A percentile compares a stretch with the other conserved stretches of the same genome.
Conservation (phyloP, 2,797 vertebrate genomes). For the Rhabdomys pumilio region DNA sequence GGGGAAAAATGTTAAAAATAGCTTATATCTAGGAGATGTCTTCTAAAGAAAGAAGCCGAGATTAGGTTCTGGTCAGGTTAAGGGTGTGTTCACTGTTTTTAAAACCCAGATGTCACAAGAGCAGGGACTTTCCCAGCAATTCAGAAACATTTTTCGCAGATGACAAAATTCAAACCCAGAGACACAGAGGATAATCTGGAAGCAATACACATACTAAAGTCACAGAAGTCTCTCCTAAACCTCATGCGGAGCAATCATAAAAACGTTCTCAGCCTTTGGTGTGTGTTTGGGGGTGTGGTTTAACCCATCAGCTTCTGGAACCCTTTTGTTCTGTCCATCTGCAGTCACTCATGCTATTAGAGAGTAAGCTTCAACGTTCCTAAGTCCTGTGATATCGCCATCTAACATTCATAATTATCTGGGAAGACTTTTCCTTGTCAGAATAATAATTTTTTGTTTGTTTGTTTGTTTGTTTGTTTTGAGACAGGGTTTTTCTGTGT, state of each 20-base stretch:
- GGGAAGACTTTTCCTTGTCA: slow-evolving; percentile 28
- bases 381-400: background rate
- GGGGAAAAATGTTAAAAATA: slow-evolving; percentile 35
- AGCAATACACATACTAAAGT: slow-evolving; percentile 62
- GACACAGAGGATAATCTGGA: slow-evolving; percentile 74
- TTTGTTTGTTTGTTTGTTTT: too few species aligned
- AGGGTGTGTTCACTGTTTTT: background rate
- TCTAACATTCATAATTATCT: background rate
- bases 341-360: background rate
- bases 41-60: slow-evolving; percentile 51
- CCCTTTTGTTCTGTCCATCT: slow-evolving; percentile 60
- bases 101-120: slow-evolving; percentile 58
- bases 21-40: background rate
- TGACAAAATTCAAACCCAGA: slow-evolving; percentile 72
- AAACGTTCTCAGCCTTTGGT: slow-evolving; percentile 23
- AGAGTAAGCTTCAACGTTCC: background rate
- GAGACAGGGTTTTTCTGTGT: too few species aligned
- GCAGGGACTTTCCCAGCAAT: slow-evolving; percentile 66
- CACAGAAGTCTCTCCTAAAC: slow-evolving; percentile 69
- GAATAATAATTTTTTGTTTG: background rate
- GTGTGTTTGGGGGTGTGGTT: background rate
- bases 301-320: background rate
- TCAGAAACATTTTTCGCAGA: slow-evolving; percentile 55
- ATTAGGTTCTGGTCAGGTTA: slow-evolving; percentile 6
- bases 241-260: slow-evolving; percentile 56